Base-by-base conservation (phyloP, 2,113 vertebrate genomes). In the Pomatostomus ruficeps region DNA sequence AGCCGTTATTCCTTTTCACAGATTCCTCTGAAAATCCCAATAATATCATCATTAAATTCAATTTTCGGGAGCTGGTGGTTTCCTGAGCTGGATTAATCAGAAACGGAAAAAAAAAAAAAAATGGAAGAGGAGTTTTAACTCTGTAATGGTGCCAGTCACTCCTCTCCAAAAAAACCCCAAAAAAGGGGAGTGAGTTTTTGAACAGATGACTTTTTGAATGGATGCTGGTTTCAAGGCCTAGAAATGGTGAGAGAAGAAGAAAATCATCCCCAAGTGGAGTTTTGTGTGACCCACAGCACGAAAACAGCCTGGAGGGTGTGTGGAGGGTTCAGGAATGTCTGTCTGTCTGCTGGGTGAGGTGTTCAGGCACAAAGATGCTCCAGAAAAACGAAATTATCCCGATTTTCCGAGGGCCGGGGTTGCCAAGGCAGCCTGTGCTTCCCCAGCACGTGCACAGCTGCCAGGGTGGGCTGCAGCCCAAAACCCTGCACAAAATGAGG, bases 351-450 rank as follows among this genome's bases (percentile, higher is more conserved):
- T 31, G 7, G 42, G 29, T 22, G 35, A 92, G 36, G 13, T 89
- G 38, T 49, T 76, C 62, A 67, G 46, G 54, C 46, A 72, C 52
- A 90, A 31, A 18, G 87, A 46, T 85, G 46, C 78, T 76, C 93
- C 46, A 83, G 75, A 80, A 67, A 86, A 55, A 76, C 73, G 76
- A 82, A 93, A 88, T 77, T 88, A 83, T 89, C 85, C 74, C 2
- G 20, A 91, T 55, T 82, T 92, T 93, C 81, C 88, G 63, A 70
- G 74, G 82, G 40, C 70, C 48, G 22, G 6, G 58, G 89, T 97
- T 96, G 94, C 93, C 96, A 95, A 89, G 94, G 94, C 93, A 97
- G 90, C 91, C 67, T 74, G 55, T 45, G 93, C 85, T 73, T 97
- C 85, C 63, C 79, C 84, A 80, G 59, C 46, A 20, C 59, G 75